Conservation (phyloP, 1,140 invertebrate genomes). For the Listronotus bonariensis region DNA sequence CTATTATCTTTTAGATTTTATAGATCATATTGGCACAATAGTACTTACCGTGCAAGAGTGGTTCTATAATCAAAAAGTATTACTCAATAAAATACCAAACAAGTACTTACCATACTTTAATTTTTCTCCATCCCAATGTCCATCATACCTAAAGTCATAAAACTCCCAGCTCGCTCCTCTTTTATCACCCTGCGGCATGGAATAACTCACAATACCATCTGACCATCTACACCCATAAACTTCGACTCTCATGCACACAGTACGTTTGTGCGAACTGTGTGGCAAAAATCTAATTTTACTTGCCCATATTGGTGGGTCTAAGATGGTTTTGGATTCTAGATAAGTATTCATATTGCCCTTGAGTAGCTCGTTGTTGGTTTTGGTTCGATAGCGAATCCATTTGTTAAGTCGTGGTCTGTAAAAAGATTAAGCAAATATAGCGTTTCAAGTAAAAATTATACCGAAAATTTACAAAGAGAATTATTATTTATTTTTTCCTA, state of each 20-base stretch:
- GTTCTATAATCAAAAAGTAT: not conserved
- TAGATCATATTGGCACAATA: no score
- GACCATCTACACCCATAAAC: constrained; percentile 74
- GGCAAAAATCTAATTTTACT: constrained; percentile 75
- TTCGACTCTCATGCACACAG: constrained; percentile 80
- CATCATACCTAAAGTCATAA: constrained; percentile 81
- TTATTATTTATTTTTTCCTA: no score
- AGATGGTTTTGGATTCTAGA: constrained; percentile 70
- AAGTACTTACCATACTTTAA: constrained; percentile 60
- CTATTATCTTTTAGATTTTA: no score
- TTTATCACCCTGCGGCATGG: constrained; percentile 80
- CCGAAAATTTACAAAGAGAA: no score
- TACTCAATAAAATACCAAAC: not conserved
- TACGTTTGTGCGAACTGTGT: constrained; percentile 71
- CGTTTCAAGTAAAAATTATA: no score
- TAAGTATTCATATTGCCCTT: constrained; percentile 83
- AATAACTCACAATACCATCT: constrained; percentile 78
- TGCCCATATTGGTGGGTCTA: constrained; percentile 75
- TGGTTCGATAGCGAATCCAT: constrained; percentile 74
- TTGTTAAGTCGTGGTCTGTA: constrained; percentile 63
- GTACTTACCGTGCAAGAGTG: no score
- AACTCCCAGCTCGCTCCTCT: constrained; percentile 73
- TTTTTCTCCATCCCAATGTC: constrained; percentile 60
- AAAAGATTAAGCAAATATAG: not conserved
- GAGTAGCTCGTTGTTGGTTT: constrained; percentile 69